Conservation (phyloP, 2,888 invertebrate species). For the Drosophila atroscutellata region DNA sequence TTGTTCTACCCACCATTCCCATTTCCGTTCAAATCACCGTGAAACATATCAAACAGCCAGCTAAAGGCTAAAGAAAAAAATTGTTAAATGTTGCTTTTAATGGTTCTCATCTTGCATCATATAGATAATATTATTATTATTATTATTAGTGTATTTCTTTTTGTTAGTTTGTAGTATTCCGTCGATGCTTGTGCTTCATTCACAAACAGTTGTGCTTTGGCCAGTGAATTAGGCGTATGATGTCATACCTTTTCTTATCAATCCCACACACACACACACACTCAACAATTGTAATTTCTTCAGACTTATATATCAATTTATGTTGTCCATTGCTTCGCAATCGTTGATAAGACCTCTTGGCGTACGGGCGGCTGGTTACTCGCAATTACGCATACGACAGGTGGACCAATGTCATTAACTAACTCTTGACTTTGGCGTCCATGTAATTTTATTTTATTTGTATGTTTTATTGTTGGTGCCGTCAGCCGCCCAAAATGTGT, state of each 20-base stretch:
- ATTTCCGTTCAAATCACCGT: slow-evolving; percentile 1
- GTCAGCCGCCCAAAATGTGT: slow-evolving; percentile 46
- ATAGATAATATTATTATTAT: neutral
- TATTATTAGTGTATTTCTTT: neutral
- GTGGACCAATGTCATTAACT: slow-evolving; percentile 81
- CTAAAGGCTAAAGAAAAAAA: neutral
- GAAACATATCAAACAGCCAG: neutral
- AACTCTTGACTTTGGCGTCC: slow-evolving; percentile 58
- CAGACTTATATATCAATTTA: slow-evolving; percentile 40
- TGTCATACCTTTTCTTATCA: slow-evolving; percentile 54
- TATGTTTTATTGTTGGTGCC: slow-evolving; percentile 4
- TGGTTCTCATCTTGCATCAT: neutral
- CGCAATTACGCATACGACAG: slow-evolving; percentile 69
- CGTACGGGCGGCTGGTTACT: slow-evolving; percentile 15
- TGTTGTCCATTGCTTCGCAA: slow-evolving; percentile 29
- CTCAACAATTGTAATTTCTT: slow-evolving; percentile 42
- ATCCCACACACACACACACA: neutral
- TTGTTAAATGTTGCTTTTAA: neutral
- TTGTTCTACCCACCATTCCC: neutral
- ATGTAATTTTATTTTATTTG: slow-evolving; percentile 3
- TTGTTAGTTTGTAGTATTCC: neutral
- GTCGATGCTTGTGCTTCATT: slow-evolving; percentile 28
- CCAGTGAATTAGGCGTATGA: slow-evolving; percentile 33
- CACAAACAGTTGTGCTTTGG: slow-evolving; percentile 37
- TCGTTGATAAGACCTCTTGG: slow-evolving; percentile 44